phyloP scores from a whole-genome alignment of 2,888 invertebrate species.

The Ormyrus labotus region DNA sequence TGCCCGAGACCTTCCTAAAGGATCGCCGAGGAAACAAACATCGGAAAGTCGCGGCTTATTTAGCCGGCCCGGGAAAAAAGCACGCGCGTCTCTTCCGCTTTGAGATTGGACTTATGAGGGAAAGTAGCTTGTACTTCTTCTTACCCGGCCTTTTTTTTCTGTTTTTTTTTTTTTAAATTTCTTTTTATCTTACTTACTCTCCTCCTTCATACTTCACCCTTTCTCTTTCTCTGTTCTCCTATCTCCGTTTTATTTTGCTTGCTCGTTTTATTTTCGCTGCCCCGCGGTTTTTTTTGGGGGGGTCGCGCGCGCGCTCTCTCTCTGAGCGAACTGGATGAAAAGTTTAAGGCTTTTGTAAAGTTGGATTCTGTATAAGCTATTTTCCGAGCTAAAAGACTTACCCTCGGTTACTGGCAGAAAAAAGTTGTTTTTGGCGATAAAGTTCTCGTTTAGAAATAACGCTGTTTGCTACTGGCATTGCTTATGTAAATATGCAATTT shows the following conservation, averaged over 20 bases:
- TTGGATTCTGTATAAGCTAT: conserved; percentile 49
- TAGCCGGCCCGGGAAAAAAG: background rate
- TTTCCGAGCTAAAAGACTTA: conserved; percentile 52
- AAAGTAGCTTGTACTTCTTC: conserved; percentile 38
- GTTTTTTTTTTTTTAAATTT: background rate
- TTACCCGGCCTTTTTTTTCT: background rate
- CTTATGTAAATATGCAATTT: conserved; percentile 9
- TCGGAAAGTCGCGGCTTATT: conserved; percentile 40
- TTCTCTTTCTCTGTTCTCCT: background rate
- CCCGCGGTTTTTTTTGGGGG: background rate
- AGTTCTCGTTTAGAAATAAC: conserved; percentile 8
- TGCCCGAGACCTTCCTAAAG: conserved; percentile 24
- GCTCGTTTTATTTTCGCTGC: background rate
- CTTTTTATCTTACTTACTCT: background rate
- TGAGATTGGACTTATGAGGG: conserved; percentile 45
- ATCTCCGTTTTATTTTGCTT: conserved; percentile 8
- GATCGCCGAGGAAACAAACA: conserved; percentile 35
- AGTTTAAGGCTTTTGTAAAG: conserved; percentile 52
- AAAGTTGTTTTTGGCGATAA: conserved; percentile 42
- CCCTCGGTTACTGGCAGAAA: conserved; percentile 33
- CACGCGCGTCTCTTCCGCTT: conserved; percentile 22
- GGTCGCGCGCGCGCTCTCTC: background rate
- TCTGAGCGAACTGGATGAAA: conserved; percentile 46
- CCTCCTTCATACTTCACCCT: background rate
- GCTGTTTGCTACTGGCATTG: background rate